These are phyloP conservation scores for Todiramphus saurophagus DNA, from an alignment of 2,113 vertebrate genomes.

Conservation along the genomic window DNA sequence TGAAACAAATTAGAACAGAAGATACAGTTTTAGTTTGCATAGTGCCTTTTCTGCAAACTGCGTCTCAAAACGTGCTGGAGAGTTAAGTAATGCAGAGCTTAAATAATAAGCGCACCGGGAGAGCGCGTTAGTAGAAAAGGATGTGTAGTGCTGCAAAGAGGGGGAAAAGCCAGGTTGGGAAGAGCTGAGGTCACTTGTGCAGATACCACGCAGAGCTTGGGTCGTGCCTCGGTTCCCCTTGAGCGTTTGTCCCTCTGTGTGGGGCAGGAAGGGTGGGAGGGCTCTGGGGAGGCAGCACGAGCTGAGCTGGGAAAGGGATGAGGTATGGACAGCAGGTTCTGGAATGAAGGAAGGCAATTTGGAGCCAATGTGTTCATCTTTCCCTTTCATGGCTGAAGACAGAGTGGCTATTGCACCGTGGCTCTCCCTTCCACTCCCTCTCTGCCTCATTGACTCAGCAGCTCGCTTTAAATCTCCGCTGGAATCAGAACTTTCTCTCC, in stretches of 20 bases:
- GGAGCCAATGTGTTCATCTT: background rate
- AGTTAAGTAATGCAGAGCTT: constrained; percentile 20
- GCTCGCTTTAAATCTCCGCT: background rate
- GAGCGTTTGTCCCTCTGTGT: fast-evolving
- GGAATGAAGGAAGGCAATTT: background rate
- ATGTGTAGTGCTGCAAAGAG: background rate
- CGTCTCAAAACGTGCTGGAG: background rate
- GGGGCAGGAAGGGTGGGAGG: background rate
- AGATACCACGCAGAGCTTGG: background rate
- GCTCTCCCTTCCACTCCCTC: background rate
- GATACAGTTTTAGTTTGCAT: constrained; percentile 9
- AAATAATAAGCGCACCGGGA: background rate
- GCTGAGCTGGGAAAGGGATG: background rate
- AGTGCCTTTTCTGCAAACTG: background rate
- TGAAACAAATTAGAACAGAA: constrained; percentile 32
- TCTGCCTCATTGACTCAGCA: background rate
- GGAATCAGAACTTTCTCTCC: background rate
- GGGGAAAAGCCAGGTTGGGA: background rate
- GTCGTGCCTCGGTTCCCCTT: fast-evolving
- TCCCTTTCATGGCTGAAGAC: background rate
- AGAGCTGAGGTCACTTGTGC: background rate
- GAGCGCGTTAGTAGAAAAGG: background rate
- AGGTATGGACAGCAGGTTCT: background rate
- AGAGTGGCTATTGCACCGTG: background rate
- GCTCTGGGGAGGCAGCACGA: fast-evolving